phyloP scores from a whole-genome alignment of 2,113 vertebrate species.

The Oncorhynchus kisutch region DNA sequence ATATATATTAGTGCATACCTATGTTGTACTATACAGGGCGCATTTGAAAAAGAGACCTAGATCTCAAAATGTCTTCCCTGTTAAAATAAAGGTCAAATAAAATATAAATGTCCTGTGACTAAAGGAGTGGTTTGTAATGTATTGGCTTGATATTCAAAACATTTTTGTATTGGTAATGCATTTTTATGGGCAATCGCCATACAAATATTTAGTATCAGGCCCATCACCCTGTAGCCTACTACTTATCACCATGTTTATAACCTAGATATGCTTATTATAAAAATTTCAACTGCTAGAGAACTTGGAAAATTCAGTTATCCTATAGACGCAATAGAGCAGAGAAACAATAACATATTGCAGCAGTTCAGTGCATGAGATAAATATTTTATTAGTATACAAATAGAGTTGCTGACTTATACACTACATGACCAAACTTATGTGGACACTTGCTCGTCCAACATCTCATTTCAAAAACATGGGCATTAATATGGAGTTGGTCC shows the following conservation, averaged over 20 bases:
- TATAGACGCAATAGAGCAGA: not conserved
- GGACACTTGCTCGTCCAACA: too few relatives aligned
- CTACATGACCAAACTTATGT: not conserved
- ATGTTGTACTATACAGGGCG: too few relatives aligned
- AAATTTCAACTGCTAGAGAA: not conserved
- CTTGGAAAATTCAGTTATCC: not conserved
- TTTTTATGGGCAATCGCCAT: constrained; percentile 14
- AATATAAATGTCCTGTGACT: not conserved
- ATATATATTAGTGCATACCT: too few relatives aligned
- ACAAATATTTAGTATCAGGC: too few relatives aligned
- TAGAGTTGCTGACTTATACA: constrained; percentile 5
- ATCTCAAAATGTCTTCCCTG: too few relatives aligned
- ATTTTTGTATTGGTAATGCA: constrained; percentile 18
- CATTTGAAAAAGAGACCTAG: too few relatives aligned
- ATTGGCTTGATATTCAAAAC: not conserved
- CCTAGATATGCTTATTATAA: not conserved
- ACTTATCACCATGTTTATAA: constrained; percentile 9
- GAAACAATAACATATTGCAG: constrained; percentile 22
- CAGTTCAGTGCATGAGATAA: constrained; percentile 15
- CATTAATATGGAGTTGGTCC: too few relatives aligned
- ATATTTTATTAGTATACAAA: not conserved
- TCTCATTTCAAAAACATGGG: too few relatives aligned
- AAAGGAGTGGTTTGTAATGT: not conserved
- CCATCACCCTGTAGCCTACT: not conserved
- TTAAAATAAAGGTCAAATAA: not conserved